Conservation (phyloP, 2,888 invertebrate genomes). For the Pomacea canaliculata region DNA sequence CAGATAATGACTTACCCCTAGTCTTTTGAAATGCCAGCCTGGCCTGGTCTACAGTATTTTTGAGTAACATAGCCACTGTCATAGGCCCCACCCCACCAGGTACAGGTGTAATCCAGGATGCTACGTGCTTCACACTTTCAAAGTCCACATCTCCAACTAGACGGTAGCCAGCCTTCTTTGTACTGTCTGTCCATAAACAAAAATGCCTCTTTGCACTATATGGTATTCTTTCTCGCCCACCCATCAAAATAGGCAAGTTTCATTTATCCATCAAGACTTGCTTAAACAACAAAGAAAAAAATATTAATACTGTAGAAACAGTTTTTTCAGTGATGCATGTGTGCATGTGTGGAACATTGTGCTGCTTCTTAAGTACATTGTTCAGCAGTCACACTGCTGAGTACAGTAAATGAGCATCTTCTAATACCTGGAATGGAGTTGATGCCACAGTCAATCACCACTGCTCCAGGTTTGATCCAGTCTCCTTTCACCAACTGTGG, state of each 20-base stretch:
- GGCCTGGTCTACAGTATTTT: constrained; percentile 91
- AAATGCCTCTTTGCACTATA: no score
- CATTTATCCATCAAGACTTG: no score
- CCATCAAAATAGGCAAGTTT: no score
- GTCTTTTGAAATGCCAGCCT: constrained; percentile 38
- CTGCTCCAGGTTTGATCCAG: constrained; percentile 98
- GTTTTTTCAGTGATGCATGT: no score
- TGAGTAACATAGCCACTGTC: constrained; percentile 91
- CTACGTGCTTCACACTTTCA: constrained; percentile 79
- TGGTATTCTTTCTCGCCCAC: no score
- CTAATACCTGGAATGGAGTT: constrained; percentile 79
- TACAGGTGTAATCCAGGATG: constrained; percentile 93
- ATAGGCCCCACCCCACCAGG: constrained; percentile 96
- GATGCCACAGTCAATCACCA: constrained; percentile 99
- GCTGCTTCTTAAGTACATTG: no score
- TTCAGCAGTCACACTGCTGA: no score
- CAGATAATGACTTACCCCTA: constrained; percentile 25
- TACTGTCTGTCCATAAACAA: constrained; percentile 47
- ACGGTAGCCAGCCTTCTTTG: constrained; percentile 79
- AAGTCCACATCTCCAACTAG: constrained; percentile 96
- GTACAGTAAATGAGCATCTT: no score
- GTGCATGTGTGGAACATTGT: no score
- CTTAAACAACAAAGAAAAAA: no score
- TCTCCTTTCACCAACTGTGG: constrained; percentile 90
- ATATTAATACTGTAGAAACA: no score